These are phyloP conservation scores for Schrankia costaestrigalis DNA, from an alignment of 2,888 invertebrate species.

Conservation along the genomic window DNA sequence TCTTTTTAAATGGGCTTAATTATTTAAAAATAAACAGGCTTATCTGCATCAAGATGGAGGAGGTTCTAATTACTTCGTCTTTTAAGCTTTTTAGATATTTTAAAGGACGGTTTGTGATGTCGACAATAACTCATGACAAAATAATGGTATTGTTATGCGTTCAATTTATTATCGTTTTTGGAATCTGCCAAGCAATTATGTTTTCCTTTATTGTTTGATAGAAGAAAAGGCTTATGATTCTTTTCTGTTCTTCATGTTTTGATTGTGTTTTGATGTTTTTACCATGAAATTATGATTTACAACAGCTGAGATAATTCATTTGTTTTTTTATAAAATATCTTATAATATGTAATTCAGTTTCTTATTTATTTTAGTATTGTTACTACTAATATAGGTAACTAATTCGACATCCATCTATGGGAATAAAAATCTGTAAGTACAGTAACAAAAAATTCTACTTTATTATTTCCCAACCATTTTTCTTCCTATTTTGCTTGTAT, in stretches of 20 bases:
- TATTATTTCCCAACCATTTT: no score
- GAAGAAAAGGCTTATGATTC: slow-evolving; percentile 43
- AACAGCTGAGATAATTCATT: no score
- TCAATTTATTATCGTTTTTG: slow-evolving; percentile 53
- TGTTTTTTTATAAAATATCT: no score
- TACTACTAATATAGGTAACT: no score
- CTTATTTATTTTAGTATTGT: no score
- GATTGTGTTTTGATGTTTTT: not conserved
- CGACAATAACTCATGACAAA: slow-evolving; percentile 45
- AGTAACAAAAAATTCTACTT: no score
- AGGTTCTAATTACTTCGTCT: slow-evolving; percentile 22
- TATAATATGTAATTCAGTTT: no score
- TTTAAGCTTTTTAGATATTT: slow-evolving; percentile 17
- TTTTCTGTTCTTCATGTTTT: slow-evolving; percentile 28
- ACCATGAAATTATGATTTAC: no score
- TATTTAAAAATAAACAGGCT: slow-evolving; percentile 15
- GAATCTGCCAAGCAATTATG: slow-evolving; percentile 41
- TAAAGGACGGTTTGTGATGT: slow-evolving; percentile 28
- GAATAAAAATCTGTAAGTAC: no score
- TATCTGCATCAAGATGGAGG: slow-evolving; percentile 18
- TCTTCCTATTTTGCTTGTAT: no score
- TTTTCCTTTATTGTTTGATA: slow-evolving; percentile 50
- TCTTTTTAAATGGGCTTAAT: slow-evolving; percentile 5
- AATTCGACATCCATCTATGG: no score
- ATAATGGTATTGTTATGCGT: slow-evolving; percentile 43